Base-by-base conservation (phyloP, 92 coral and sea anemone genomes). In the Isaurus tuberculatus region DNA sequence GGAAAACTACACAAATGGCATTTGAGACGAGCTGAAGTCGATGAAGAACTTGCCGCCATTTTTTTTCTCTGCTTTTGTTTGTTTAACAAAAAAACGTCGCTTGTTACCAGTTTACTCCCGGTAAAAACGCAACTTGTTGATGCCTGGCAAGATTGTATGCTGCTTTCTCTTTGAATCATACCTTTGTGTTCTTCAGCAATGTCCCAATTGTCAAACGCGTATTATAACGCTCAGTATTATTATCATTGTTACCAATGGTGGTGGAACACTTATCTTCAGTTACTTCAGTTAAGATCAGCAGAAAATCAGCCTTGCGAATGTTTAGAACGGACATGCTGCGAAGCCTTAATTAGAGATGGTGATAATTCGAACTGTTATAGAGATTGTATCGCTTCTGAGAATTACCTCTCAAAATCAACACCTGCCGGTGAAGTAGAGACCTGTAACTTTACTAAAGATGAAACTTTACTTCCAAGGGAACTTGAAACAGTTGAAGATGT, bases 11-110 rank as follows among this genome's bases (percentile, higher is more conserved):
- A 93, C 28, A 87, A 34, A 32, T 77, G 51, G 14, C 23, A 51
- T 2, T 75, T 63, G 11, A 49, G 68, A 17, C 55, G 81, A 32
- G 20, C 9, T 20, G 49, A 66, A 75, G 10, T 81, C 20, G 65
- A 10, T 25, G 80, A 75, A 32, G 65, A 27, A 19, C 34, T 73
- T 53, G 88, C 94, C 87, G 98, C 98, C 98, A 93, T 93, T 79
- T 84, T 91, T 81, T 84, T 61, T 32, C 10, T 89, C 83, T 78
- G 58, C 40, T 83, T 64, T 75, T 25, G 26, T 37, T 5, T 17
- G 3, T 22, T 34, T 17, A 17, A 44, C 49, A 14, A n/a, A n/a
- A n/a, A n/a, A n/a, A n/a, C n/a, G n/a, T n/a, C n/a, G n/a, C 40
- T 72, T 23, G 66, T 23, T 30, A 49, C 80, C 80, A 74, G 65